A percentile compares a stretch with the other conserved stretches of the same genome.
These are phyloP conservation scores for Halictus quadricinctus DNA, from an alignment of 2,888 invertebrate species.

Conservation along the genomic window DNA sequence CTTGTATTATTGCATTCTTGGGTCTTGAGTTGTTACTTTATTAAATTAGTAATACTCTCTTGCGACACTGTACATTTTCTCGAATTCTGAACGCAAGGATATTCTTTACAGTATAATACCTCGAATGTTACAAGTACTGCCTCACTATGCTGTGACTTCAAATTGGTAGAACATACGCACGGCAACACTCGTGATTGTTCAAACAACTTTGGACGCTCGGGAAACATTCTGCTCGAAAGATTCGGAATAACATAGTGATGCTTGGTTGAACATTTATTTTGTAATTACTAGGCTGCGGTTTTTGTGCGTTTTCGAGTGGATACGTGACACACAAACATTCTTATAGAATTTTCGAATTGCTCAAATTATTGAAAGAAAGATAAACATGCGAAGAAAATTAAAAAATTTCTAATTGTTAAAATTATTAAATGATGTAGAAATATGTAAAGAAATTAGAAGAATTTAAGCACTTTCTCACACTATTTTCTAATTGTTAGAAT, in stretches of 20 bases:
- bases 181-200: not conserved
- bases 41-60: not conserved
- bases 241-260: not conserved
- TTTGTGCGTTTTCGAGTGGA: not conserved
- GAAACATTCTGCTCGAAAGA: not conserved
- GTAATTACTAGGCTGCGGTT: not conserved
- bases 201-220: not conserved
- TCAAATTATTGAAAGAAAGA: not conserved
- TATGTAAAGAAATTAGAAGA: too few relatives aligned
- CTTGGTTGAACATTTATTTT: not conserved
- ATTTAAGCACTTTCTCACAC: too few relatives aligned
- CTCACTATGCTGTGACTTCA: not conserved
- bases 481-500: too few relatives aligned
- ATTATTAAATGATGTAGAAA: too few relatives aligned
- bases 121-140: not conserved
- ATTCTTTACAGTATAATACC: not conserved
- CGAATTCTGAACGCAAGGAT: not conserved
- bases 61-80: constrained; percentile 11
- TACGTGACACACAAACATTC: not conserved
- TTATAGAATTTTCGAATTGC: not conserved
- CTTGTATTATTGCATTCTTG: constrained; percentile 11
- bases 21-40: not conserved
- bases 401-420: too few relatives aligned
- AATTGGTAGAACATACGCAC: not conserved
- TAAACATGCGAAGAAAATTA: too few relatives aligned